Evolutionary conservation across 1,140 invertebrate genomes (phyloP), one percentile per base, ranked within the genome.

Genomic region (Littorina saxatilis): DNA sequence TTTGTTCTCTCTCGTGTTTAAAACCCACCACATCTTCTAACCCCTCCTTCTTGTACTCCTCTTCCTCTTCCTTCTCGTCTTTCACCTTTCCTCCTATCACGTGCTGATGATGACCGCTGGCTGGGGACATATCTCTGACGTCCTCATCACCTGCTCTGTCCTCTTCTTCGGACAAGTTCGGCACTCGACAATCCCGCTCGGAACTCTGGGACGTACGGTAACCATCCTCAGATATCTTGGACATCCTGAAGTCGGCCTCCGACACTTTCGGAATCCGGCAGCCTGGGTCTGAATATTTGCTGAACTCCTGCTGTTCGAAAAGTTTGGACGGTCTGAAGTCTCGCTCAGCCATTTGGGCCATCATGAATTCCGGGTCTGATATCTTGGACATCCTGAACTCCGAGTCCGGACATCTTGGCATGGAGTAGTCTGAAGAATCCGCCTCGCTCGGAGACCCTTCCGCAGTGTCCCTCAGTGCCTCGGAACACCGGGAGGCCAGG

Each of bases 401-500:
- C 43, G 43, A 17, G 43, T 47, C 43, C 7, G n/a, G n/a, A n/a
- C n/a, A 47, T 17, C 43, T 47, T 47, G 17, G 43, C 43, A 17
- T 47, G 7, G 43, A 17, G 43, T 47, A 47, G 43, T 47, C 43
- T 17, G 43, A 17, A 17, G 61, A 5, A 17, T 68, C 66, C 32
- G 35, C 9, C 29, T 27, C 40, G 70, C 27, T n/a, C 0, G 29
- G 43, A 50, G 40, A 9, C 20, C 23, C 37, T n/a, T 39, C 5
- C 2, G 20, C 29, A 7, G 27, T n/a, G 23, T 47, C 70, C 20
- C 23, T 27, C 11, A 50, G 39, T 1, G 23, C 43, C 1, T 39
- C 40, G 27, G 58, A 23, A 39, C 70, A 73, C 4, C 70, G 39
- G 39, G 70, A 39, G 39, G 70, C 70, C 40, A 73, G 43, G 39